Evolutionary conservation across 2,888 invertebrate species (phyloP), one percentile per base, ranked within the genome.

Genomic region (Dilophus febrilis): DNA sequence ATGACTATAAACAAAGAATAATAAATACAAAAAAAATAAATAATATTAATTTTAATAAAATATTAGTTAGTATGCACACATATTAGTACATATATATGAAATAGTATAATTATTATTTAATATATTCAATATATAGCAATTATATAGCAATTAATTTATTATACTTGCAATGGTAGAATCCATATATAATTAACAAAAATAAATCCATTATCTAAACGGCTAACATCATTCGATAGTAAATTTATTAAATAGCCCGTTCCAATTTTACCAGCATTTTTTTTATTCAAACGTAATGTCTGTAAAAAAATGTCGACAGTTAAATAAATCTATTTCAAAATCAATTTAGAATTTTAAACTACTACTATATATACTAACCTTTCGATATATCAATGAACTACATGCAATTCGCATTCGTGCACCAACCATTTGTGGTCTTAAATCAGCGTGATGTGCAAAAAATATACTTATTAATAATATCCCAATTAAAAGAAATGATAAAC

Each of bases 161-260:
- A 17, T 28, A 38, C 38, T 57, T 77, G 75, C 8, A 85, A 53
- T 0, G 92, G 91, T 46, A 85, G 75, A 27, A 88, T 71, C 87
- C 90, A 88, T 55, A 92, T 71, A 62, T 80, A 88, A 58, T 91
- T 85, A 8, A 87, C 66, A 56, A 78, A 86, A 41, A 84, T 71
- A 43, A 83, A 77, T 4, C 83, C 78, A 58, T 81, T 72, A 59
- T 95, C 94, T 54, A 95, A 83, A 31, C 92, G 77, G 58, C 80
- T 83, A 10, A 94, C 88, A 58, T 95, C 95, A 54, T 94, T 94
- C 5, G 92, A 90, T 40, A 95, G 69, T 5, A 95, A 66, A 64
- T 95, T 94, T 12, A 94, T 82, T 40, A 95, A 77, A 60, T 92
- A 88, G 0, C 94, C 94, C 0, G 84, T 79, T 0, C 90, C 57